phyloP scores from a whole-genome alignment of 2,797 vertebrate species.

The Xerus rutilus region DNA sequence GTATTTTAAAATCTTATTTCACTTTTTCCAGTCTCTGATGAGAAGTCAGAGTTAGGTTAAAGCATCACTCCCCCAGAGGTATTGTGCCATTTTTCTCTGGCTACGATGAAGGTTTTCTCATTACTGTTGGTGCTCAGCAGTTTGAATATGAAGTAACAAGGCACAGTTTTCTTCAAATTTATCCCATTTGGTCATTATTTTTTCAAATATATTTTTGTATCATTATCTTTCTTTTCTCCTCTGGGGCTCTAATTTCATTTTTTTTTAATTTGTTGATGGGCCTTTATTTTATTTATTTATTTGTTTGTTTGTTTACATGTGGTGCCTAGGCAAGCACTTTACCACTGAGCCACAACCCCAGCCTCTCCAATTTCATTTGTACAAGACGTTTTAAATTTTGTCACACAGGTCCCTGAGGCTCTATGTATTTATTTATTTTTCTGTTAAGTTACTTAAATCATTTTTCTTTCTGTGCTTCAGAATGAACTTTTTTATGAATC shows the following conservation, averaged over 20 bases:
- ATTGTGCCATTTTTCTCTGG: neutral
- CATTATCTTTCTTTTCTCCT: conserved; percentile 12
- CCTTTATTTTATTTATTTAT: too few species aligned
- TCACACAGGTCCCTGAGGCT: neutral
- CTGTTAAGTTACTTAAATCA: neutral
- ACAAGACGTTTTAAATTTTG: neutral
- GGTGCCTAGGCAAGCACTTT: too few species aligned
- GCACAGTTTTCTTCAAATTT: neutral
- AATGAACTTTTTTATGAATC: neutral
- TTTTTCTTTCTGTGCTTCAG: conserved; percentile 37
- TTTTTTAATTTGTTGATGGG: too few species aligned
- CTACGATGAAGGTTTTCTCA: conserved; percentile 1
- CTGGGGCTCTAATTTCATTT: neutral
- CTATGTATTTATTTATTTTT: neutral
- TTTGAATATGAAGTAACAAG: neutral
- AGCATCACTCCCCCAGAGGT: neutral
- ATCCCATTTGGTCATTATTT: neutral
- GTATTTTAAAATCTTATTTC: neutral
- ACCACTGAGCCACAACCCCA: too few species aligned
- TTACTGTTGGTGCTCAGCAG: neutral
- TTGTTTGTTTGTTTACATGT: too few species aligned
- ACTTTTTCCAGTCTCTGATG: neutral
- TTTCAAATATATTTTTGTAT: conserved; percentile 37
- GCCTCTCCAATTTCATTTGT: neutral
- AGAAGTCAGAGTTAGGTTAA: neutral